Conservation (phyloP, 2,888 invertebrate species). For the Dolichomitus sp. region DNA sequence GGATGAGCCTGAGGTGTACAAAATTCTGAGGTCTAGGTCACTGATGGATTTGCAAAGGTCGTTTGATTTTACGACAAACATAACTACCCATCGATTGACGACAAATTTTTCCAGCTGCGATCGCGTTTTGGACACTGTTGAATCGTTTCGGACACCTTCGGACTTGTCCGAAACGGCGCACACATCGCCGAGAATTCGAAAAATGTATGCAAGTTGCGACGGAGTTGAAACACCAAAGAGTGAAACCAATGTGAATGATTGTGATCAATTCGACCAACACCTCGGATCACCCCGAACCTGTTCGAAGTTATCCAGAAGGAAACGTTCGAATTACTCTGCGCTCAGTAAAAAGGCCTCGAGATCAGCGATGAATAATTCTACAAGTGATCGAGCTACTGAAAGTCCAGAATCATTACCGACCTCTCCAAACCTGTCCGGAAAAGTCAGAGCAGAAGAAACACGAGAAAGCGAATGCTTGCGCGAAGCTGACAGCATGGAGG, state of each 20-base stretch:
- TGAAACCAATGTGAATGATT: constrained; percentile 18
- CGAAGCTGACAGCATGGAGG: constrained; percentile 76
- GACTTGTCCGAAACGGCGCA: constrained; percentile 32
- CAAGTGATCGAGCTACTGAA: constrained; percentile 21
- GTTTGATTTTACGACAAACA: constrained; percentile 39
- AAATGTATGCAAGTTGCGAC: constrained; percentile 37
- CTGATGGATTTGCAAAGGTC: constrained; percentile 77
- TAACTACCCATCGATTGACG: not conserved
- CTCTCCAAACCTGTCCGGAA: constrained; percentile 22
- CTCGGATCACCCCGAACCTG: constrained; percentile 38
- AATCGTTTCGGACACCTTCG: constrained; percentile 18
- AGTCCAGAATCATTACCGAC: constrained; percentile 10
- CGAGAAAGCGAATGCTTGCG: constrained; percentile 34
- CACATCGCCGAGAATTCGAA: not conserved
- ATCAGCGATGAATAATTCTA: constrained; percentile 17
- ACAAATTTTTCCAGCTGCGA: constrained; percentile 28
- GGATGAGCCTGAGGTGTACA: constrained; percentile 47
- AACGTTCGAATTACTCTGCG: constrained; percentile 46
- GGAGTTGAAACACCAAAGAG: not conserved
- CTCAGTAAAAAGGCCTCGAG: constrained; percentile 31
- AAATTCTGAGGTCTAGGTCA: constrained; percentile 77
- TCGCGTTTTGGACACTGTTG: constrained; percentile 24
- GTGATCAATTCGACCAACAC: constrained; percentile 8
- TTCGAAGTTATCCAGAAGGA: constrained; percentile 48
- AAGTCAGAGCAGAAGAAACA: not conserved